These are phyloP conservation scores for Volucella bombylans DNA, from an alignment of 2,888 invertebrate species.

Conservation along the genomic window DNA sequence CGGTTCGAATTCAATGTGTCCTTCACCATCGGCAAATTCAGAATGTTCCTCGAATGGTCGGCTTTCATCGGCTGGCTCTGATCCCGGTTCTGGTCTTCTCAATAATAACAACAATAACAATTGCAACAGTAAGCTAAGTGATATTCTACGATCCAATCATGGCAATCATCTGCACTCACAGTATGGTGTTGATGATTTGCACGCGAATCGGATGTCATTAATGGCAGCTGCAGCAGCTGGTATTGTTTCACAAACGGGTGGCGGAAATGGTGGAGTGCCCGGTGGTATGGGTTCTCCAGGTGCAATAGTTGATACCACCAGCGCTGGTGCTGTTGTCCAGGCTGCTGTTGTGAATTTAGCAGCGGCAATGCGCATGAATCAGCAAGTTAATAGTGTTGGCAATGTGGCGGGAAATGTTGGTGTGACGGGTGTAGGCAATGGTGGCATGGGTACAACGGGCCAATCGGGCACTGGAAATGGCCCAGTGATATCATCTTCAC, in stretches of 20 bases:
- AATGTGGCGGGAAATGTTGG: constrained; percentile 51
- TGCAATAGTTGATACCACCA: constrained; percentile 82
- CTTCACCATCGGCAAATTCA: constrained; percentile 92
- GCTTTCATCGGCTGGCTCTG: constrained; percentile 90
- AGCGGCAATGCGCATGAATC: constrained; percentile 88
- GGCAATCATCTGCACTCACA: constrained; percentile 83
- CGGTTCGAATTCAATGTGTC: constrained; percentile 87
- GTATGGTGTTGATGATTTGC: constrained; percentile 86
- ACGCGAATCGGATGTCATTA: constrained; percentile 87
- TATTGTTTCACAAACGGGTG: constrained; percentile 85
- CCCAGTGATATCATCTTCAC: constrained; percentile 72
- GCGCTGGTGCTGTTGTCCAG: constrained; percentile 86
- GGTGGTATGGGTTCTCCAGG: constrained; percentile 82
- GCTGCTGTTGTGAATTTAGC: constrained; percentile 90
- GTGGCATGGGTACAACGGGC: constrained; percentile 25
- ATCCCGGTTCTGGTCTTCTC: constrained; percentile 85
- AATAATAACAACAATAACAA: constrained; percentile 82
- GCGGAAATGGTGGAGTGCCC: constrained; percentile 84
- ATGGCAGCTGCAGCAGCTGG: constrained; percentile 87
- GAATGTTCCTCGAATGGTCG: constrained; percentile 93
- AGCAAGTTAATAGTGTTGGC: constrained; percentile 73
- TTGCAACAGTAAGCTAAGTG: constrained; percentile 84
- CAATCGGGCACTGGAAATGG: constrained; percentile 67
- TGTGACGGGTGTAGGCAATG: constrained; percentile 37
- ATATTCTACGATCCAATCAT: constrained; percentile 77